Evolutionary conservation across 2,888 invertebrate genomes (phyloP), one percentile per base, ranked within the genome.

Genomic region (Formica aserva): DNA sequence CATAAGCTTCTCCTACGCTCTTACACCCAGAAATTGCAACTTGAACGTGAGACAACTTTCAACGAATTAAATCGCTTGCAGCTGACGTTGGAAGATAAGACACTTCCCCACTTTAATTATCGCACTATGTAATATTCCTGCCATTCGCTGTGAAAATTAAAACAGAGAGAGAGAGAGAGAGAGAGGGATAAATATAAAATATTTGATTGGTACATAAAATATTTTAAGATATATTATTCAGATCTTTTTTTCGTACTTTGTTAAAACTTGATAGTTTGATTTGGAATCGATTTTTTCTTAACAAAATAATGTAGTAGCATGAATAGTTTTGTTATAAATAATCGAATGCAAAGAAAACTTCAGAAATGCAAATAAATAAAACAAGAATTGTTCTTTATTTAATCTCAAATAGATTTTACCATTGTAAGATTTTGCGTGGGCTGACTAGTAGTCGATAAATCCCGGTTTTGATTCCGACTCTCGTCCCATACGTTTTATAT

Each of bases 1-100:
- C n/a, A 69, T 69, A 69, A 32, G n/a, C 32, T 69, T 35, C 52
- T 69, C 29, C 32, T 22, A 69, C 69, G 69, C 32, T 69, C n/a
- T 32, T 52, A 52, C 8, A 32, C 8, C 22, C 6, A 18, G 35
- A 15, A 35, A 69, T 52, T 9, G 32, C n/a, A 52, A 41, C n/a
- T 48, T 69, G 29, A 29, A n/a, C 18, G n/a, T 13, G 32, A 52
- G 32, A 13, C 22, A 69, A 48, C n/a, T 13, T 22, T 60, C 69
- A 48, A 18, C 32, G n/a, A 32, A 52, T 52, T 52, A 13, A 18
- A 52, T 69, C 8, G n/a, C 52, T 69, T 52, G 52, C 32, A 69
- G 32, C 32, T 69, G 52, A n/a, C 52, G 52, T 22, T 8, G 22
- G 48, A 52, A 32, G n/a, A 18, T 6, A 11, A 32, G 18, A 5